Conservation (phyloP, 2,113 vertebrate species). For the Butastur rufipennis region DNA sequence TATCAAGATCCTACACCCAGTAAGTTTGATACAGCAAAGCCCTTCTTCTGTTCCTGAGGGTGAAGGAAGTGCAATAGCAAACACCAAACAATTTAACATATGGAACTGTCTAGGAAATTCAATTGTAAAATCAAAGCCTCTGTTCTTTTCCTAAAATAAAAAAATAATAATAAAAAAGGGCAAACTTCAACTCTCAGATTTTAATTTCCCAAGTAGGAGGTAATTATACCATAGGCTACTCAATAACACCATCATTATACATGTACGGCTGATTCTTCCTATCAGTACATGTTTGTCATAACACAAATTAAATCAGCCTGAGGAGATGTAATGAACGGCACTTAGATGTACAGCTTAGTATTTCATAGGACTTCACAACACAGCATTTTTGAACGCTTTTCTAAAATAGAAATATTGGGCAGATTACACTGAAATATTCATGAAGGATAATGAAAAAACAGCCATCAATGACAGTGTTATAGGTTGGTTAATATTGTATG, state of each 20-base stretch:
- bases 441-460: slow-evolving; percentile 64
- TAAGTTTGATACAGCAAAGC: background rate
- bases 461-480: slow-evolving; percentile 4
- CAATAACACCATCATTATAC: background rate
- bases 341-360: background rate
- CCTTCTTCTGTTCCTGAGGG: background rate
- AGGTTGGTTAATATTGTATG: slow-evolving; percentile 71
- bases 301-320: background rate
- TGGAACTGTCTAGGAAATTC: background rate
- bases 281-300: background rate
- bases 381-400: background rate
- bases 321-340: background rate
- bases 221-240: background rate
- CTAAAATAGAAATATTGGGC: slow-evolving; percentile 43
- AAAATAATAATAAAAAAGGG: too few species aligned
- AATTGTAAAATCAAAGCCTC: background rate
- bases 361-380: slow-evolving; percentile 32
- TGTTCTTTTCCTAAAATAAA: background rate
- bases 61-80: background rate
- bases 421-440: slow-evolving; percentile 66
- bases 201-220: background rate
- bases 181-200: background rate
- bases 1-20: background rate
- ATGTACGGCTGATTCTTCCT: background rate
- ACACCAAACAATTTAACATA: background rate